phyloP scores from a whole-genome alignment of 2,113 vertebrate genomes.

The Notothenia coriiceps region DNA sequence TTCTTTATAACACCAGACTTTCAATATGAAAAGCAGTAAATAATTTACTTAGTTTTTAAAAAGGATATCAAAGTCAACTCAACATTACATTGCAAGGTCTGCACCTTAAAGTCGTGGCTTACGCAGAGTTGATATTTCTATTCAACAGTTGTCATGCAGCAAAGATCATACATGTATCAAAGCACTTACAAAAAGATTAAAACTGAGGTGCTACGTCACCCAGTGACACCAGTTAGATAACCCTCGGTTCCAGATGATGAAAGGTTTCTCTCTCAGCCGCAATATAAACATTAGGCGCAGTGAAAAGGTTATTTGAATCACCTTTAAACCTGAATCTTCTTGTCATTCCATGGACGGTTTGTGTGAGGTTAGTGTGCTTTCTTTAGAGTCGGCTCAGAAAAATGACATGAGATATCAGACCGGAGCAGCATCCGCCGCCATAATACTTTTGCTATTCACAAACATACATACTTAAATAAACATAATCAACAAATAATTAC shows the following conservation, averaged over 20 bases:
- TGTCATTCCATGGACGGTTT: slow-evolving; percentile 21
- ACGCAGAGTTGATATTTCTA: slow-evolving; percentile 15
- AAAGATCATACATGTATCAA: slow-evolving; percentile 39
- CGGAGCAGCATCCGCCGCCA: slow-evolving; percentile 11
- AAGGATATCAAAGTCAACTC: slow-evolving; percentile 40
- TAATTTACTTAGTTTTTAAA: slow-evolving; percentile 45
- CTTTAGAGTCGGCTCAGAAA: slow-evolving; percentile 43
- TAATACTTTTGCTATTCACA: slow-evolving; percentile 36
- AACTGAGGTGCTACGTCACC: background rate
- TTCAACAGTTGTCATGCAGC: slow-evolving; percentile 40
- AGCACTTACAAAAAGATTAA: slow-evolving; percentile 43
- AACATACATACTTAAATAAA: slow-evolving; percentile 70
- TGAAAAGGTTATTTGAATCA: background rate
- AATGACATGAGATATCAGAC: slow-evolving; percentile 21
- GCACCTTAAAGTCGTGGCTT: slow-evolving; percentile 1
- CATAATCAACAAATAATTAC: slow-evolving; percentile 61
- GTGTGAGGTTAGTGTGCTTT: slow-evolving; percentile 40
- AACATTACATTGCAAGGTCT: background rate
- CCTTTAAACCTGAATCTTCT: slow-evolving; percentile 15
- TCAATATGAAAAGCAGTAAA: slow-evolving; percentile 61
- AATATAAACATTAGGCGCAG: background rate
- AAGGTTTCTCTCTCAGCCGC: background rate
- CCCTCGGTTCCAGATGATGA: background rate
- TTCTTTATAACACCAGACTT: slow-evolving; percentile 58
- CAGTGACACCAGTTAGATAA: background rate